A percentile compares a stretch with the other conserved stretches of the same genome.
These are phyloP conservation scores for Tragelaphus strepsiceros DNA, from an alignment of 2,113 vertebrate genomes.

Conservation along the genomic window DNA sequence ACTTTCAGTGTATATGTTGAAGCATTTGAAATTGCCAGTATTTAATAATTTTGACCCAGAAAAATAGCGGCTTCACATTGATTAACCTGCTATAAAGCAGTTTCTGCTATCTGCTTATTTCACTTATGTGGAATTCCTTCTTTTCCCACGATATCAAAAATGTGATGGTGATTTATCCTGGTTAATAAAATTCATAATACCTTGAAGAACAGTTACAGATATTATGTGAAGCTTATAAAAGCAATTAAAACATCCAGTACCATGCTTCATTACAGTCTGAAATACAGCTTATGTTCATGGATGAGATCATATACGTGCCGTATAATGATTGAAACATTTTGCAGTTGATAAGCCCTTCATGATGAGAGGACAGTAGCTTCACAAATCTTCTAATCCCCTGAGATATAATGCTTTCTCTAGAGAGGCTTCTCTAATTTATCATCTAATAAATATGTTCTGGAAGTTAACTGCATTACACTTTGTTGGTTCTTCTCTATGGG, in stretches of 20 bases:
- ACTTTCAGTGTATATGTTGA: background rate
- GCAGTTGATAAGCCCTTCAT: slow-evolving; percentile 23
- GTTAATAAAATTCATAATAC: slow-evolving; percentile 6
- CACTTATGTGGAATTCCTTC: background rate
- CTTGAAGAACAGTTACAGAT: slow-evolving; percentile 4
- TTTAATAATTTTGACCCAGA: background rate
- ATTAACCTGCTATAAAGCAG: background rate
- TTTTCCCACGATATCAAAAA: background rate
- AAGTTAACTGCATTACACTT: slow-evolving; percentile 9
- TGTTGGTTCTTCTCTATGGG: background rate
- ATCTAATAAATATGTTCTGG: slow-evolving; percentile 35
- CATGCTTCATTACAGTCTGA: slow-evolving; percentile 30
- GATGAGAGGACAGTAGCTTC: slow-evolving; percentile 16
- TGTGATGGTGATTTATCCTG: background rate
- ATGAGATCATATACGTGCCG: slow-evolving; percentile 15
- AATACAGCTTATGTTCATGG: slow-evolving; percentile 62
- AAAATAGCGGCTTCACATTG: background rate
- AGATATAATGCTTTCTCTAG: background rate
- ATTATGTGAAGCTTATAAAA: slow-evolving; percentile 28
- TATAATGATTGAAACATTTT: slow-evolving; percentile 56
- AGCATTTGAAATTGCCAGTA: background rate
- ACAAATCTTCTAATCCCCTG: background rate
- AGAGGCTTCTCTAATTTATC: slow-evolving; percentile 35
- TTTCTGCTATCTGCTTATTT: background rate
- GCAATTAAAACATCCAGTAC: slow-evolving; percentile 12